Conservation (phyloP, 2,113 vertebrate species). For the Clupea harengus region DNA sequence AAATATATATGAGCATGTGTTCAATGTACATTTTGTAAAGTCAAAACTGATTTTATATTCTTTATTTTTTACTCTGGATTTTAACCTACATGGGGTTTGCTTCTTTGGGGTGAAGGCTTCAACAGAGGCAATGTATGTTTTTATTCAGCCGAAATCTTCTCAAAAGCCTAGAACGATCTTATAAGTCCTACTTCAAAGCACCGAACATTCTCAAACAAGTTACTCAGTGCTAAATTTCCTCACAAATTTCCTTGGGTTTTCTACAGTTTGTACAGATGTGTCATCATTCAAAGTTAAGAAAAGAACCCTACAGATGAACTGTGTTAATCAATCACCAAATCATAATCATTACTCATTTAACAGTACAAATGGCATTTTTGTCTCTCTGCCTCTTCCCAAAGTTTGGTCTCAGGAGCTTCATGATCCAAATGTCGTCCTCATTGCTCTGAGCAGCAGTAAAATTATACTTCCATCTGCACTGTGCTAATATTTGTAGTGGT, state of each 20-base stretch:
- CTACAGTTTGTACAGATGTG: not conserved
- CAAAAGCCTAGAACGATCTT: not conserved
- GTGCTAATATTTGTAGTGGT: not conserved
- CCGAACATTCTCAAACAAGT: not conserved
- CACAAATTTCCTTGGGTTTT: not conserved
- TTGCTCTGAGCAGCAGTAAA: not conserved
- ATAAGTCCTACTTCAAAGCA: not conserved
- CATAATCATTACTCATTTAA: not conserved
- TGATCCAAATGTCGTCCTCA: not conserved
- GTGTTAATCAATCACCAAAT: not conserved
- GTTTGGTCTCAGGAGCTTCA: not conserved
- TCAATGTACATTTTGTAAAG: conserved; percentile 76
- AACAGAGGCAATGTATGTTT: conserved; percentile 58
- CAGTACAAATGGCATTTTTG: conserved; percentile 12
- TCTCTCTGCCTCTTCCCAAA: not conserved
- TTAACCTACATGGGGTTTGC: conserved; percentile 53
- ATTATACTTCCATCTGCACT: conserved; percentile 6
- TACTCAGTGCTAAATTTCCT: not conserved
- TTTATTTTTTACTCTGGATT: conserved; percentile 66
- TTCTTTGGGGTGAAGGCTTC: conserved; percentile 65
- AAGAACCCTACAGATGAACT: not conserved
- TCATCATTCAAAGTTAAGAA: not conserved
- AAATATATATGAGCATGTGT: conserved; percentile 74
- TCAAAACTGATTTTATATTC: conserved; percentile 72
- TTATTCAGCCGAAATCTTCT: conserved; percentile 50